Percentiles rank a stretch among this genome's conserved stretches.
These are phyloP conservation scores for Cydia pomonella DNA, from an alignment of 1,140 invertebrate species.

Conservation along the genomic window DNA sequence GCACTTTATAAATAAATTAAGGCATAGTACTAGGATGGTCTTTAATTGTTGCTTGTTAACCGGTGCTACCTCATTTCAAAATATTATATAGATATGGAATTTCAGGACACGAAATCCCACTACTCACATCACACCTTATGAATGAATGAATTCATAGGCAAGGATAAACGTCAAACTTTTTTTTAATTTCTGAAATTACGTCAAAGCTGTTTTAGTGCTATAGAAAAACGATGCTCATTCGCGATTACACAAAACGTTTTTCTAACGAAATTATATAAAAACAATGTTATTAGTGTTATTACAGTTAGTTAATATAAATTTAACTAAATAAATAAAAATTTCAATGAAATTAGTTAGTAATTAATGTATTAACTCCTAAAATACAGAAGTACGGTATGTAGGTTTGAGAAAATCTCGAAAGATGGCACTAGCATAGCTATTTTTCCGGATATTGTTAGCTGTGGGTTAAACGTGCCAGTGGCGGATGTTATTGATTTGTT, in stretches of 20 bases:
- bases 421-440: conserved; percentile 36
- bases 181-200: conserved; percentile 24
- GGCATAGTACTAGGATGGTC: conserved; percentile 71
- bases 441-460: conserved; percentile 13
- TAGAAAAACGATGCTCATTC: neutral
- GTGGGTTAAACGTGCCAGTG: conserved; percentile 33
- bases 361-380: neutral
- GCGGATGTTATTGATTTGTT: conserved; percentile 70
- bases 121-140: conserved; percentile 64
- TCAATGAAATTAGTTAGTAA: neutral
- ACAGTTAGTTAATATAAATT: neutral
- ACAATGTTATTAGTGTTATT: neutral
- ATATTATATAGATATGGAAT: conserved; percentile 48
- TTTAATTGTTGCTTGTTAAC: conserved; percentile 47
- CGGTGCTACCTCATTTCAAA: conserved; percentile 74
- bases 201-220: neutral
- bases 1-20: conserved; percentile 60
- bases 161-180: conserved; percentile 29
- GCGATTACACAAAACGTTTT: neutral
- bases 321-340: neutral
- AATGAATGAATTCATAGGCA: conserved; percentile 33
- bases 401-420: neutral
- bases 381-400: neutral
- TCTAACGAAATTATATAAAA: neutral
- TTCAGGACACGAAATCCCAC: conserved; percentile 52